Base-by-base conservation (phyloP, 2,888 invertebrate species). In the Euzophera pinguis region DNA sequence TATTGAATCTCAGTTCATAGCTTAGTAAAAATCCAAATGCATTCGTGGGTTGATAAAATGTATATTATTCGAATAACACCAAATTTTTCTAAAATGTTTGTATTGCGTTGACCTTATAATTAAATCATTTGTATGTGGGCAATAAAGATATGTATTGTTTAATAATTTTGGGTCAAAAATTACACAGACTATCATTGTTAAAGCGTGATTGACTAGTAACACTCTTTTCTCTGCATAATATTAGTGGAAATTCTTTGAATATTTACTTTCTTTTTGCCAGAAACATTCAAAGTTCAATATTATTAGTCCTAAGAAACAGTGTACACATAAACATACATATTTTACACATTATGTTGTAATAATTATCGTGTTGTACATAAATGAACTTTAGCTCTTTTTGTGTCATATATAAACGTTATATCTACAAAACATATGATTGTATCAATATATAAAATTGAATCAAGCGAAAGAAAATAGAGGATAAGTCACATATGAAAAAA, bases 71-170 rank as follows among this genome's bases (percentile, higher is more conserved):
- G 45, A 34, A 16, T 45, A 45, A 45, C 45, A 45, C 52, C 52
- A 52, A 52, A 32, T 16, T 47, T 45, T 52, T 47, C 39, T 52
- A 52, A 16, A 5, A 16, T 45, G 32, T 45, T 45, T 45, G 32
- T 1, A 16, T 16, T 14, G 10, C 32, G 16, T 10, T 32, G 45
- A 4, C 16, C 32, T 45, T 45, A 12, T 9, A 1, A 32, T 32
- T 32, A 1, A 32, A 1, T 32, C 10, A 32, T 32, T 10, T 32
- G 4, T 29, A 29, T 6, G 29, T 29, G 29, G 29, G 29, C 29
- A 29, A 29, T 6, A 29, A 7, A 7, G 29, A 6, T 29, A 6
- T 29, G 29, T 7, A n/a, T n/a, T n/a, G n/a, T n/a, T n/a, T n/a
- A n/a, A n/a, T n/a, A n/a, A n/a, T n/a, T n/a, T n/a, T n/a, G n/a